Percentiles rank a stretch among this genome's conserved stretches.
Conservation (phyloP, 1,140 invertebrate genomes). For the Reticulitermes speratus region DNA sequence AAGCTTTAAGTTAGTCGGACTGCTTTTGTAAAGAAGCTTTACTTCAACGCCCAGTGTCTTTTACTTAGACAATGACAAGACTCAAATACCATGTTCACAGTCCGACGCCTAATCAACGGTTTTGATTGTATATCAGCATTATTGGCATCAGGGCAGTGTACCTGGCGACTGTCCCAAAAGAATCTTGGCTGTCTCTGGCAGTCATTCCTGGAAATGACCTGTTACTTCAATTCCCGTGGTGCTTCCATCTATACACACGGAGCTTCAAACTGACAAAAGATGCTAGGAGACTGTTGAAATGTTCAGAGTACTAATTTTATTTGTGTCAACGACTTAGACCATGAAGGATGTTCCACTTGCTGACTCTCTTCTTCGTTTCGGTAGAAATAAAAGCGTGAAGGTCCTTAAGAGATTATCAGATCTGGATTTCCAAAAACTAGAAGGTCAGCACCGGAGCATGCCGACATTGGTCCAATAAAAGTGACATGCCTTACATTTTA, state of each 20-base stretch:
- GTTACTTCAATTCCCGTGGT: not conserved
- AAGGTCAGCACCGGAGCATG: not conserved
- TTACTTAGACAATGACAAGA: no score
- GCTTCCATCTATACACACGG: not conserved
- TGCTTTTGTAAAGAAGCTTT: no score
- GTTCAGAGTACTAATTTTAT: not conserved
- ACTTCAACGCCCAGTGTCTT: no score
- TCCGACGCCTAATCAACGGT: no score
- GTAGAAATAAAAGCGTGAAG: not conserved
- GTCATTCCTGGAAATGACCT: not conserved
- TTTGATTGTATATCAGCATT: not conserved
- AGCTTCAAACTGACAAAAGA: conserved; percentile 2
- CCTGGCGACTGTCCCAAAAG: not conserved
- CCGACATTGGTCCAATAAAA: not conserved
- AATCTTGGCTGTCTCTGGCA: not conserved
- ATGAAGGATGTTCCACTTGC: not conserved
- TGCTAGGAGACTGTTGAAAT: not conserved
- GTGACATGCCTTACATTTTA: not conserved
- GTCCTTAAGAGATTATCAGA: not conserved
- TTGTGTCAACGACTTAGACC: not conserved
- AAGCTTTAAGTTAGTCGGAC: no score
- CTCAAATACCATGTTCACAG: no score
- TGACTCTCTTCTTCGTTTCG: not conserved
- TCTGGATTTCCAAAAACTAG: not conserved
- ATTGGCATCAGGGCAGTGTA: not conserved